These are phyloP conservation scores for Pantherophis vulpinus DNA, from an alignment of 2,797 vertebrate genomes.

Conservation along the genomic window DNA sequence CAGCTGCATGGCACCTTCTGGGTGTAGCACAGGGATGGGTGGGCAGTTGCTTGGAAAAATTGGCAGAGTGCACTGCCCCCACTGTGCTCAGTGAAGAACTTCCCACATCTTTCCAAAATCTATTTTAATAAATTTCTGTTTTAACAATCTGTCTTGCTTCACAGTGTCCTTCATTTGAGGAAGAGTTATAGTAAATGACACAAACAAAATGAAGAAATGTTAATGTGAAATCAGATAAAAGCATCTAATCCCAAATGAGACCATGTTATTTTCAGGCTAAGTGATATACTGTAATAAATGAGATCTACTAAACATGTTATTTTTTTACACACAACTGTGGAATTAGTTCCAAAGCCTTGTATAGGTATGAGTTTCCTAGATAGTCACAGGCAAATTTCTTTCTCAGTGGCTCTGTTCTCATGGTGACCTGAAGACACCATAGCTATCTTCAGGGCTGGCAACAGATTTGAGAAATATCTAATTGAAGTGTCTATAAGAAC, in stretches of 20 bases:
- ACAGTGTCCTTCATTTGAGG: not conserved
- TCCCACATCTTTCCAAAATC: not conserved
- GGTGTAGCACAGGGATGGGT: not conserved
- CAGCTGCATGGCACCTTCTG: not conserved
- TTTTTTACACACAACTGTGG: not conserved
- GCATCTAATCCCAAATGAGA: not conserved
- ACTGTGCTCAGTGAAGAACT: not conserved
- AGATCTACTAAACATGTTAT: not conserved
- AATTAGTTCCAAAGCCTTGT: not conserved
- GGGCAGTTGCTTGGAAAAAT: not conserved
- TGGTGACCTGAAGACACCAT: not conserved
- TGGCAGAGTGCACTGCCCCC: not conserved
- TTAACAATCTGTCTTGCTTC: not conserved
- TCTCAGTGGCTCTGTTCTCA: not conserved
- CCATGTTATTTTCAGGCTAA: not conserved
- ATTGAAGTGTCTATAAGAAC: not conserved
- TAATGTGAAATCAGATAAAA: not conserved
- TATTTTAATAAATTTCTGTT: constrained; percentile 19
- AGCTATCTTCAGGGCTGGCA: not conserved
- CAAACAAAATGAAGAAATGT: no score
- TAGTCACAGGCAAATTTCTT: not conserved
- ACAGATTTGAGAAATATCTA: not conserved
- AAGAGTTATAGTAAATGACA: not conserved
- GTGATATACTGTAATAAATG: not conserved
- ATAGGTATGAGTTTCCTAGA: not conserved